Conservation (phyloP, 2,888 invertebrate genomes). For the Maniola hyperantus region DNA sequence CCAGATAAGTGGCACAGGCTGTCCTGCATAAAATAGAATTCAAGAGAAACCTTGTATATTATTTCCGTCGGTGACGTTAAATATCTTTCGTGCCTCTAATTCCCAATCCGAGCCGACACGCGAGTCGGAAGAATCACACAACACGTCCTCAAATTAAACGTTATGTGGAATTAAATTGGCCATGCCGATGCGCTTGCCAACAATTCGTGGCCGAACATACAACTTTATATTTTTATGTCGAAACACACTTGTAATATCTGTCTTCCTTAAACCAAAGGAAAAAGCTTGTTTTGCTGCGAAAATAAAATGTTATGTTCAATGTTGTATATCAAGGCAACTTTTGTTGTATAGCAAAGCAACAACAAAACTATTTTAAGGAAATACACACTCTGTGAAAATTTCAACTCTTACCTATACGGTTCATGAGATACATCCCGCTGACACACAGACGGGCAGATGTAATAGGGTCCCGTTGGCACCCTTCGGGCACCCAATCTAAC, state of each 20-base stretch:
- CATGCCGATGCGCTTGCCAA: conserved; percentile 40
- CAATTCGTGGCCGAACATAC: conserved; percentile 36
- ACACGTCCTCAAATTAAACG: conserved; percentile 44
- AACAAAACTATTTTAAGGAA: no score
- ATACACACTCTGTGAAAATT: no score
- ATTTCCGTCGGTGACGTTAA: neutral
- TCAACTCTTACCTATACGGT: neutral
- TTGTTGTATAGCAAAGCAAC: no score
- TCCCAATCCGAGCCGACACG: conserved; percentile 30
- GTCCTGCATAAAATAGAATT: no score
- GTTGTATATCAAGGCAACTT: no score
- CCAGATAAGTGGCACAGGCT: no score
- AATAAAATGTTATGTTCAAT: conserved; percentile 12
- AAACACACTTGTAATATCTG: conserved; percentile 18
- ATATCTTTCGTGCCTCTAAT: conserved; percentile 13
- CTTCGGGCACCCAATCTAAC: no score
- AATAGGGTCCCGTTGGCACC: no score
- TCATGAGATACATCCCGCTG: neutral
- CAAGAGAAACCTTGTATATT: no score
- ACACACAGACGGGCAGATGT: no score
- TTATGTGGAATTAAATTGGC: conserved; percentile 47
- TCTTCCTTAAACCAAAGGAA: conserved; percentile 15
- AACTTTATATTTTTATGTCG: conserved; percentile 35
- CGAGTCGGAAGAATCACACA: conserved; percentile 42
- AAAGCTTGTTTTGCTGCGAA: conserved; percentile 18